These are phyloP conservation scores for Eretmocerus hayati DNA, from an alignment of 2,888 invertebrate species.

Conservation along the genomic window DNA sequence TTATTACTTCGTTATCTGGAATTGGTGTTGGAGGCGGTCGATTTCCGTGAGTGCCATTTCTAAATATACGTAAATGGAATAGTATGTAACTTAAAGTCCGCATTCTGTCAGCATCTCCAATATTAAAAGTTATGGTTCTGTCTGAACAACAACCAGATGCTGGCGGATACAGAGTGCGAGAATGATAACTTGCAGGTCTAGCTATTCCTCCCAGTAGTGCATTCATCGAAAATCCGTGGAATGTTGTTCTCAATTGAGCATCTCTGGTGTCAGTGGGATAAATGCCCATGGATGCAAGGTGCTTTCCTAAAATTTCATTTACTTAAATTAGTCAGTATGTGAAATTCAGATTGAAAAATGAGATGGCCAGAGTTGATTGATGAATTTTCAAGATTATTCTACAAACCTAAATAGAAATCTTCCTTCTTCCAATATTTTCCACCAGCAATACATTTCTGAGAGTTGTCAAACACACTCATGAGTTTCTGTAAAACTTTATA, in stretches of 20 bases:
- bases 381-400: neutral
- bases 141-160: conserved; percentile 51
- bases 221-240: conserved; percentile 48
- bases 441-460: conserved; percentile 46
- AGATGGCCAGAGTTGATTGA: neutral
- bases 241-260: conserved; percentile 47
- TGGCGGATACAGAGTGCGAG: conserved; percentile 48
- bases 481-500: conserved; percentile 46
- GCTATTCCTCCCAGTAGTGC: conserved; percentile 39
- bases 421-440: conserved; percentile 53
- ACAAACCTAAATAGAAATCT: conserved; percentile 53
- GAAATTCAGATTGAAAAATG: neutral
- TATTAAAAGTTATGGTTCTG: conserved; percentile 50
- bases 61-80: conserved; percentile 50
- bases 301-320: conserved; percentile 45
- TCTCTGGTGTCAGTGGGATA: conserved; percentile 52
- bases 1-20: conserved; percentile 45
- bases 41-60: conserved; percentile 46
- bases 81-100: conserved; percentile 51
- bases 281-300: conserved; percentile 49
- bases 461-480: conserved; percentile 42
- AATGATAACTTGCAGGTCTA: conserved; percentile 47
- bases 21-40: conserved; percentile 38
- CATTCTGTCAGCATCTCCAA: conserved; percentile 50
- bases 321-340: neutral